Percentiles rank a stretch among this genome's conserved stretches.
phyloP scores from a whole-genome alignment of 2,888 invertebrate genomes.

The Pristionchus maxplancki region DNA sequence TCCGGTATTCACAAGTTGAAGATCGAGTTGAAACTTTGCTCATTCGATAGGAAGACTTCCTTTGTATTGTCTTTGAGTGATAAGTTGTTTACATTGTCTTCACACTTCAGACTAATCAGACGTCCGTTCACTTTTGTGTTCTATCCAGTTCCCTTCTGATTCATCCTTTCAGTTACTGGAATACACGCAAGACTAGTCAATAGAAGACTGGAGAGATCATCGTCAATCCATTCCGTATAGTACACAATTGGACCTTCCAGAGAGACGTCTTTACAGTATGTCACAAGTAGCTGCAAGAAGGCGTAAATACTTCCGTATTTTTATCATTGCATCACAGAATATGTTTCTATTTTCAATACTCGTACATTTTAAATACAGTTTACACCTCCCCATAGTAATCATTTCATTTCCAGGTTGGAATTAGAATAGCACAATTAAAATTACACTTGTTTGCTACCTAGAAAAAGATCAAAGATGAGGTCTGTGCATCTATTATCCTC shows the following conservation, averaged over 20 bases:
- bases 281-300: too few species aligned
- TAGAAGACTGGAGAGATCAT: background rate
- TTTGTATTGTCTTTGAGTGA: background rate
- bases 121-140: background rate
- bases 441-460: too few species aligned
- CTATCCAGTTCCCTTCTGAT: constrained; percentile 8
- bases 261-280: too few species aligned
- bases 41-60: background rate
- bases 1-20: constrained; percentile 22
- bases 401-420: too few species aligned
- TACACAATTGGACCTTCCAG: background rate
- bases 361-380: too few species aligned
- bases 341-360: too few species aligned
- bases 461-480: too few species aligned
- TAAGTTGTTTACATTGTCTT: background rate
- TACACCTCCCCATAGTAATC: too few species aligned
- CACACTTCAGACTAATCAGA: constrained; percentile 4
- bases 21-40: background rate
- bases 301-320: too few species aligned
- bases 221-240: background rate
- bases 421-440: too few species aligned
- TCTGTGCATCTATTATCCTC: background rate
- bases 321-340: too few species aligned
- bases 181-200: background rate
- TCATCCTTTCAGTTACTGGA: background rate